A percentile compares a stretch with the other conserved stretches of the same genome.
Conservation (phyloP, 2,888 invertebrate species). For the Clostera curtula region DNA sequence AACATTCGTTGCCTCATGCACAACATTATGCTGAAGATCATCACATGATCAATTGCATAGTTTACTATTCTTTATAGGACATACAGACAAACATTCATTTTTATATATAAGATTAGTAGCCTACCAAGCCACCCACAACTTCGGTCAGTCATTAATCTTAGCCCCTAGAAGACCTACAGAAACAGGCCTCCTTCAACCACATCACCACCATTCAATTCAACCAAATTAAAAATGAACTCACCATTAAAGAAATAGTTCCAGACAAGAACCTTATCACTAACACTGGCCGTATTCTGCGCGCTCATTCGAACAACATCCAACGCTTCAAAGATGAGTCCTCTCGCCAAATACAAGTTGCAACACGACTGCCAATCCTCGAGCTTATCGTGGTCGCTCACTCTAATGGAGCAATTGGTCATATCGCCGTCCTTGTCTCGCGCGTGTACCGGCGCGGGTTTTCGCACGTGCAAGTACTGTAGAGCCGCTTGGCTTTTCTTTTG, state of each 20-base stretch:
- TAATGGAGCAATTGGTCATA: conserved; percentile 15
- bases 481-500: conserved; percentile 82
- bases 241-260: conserved; percentile 78
- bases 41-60: no score
- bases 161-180: no score
- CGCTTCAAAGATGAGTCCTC: conserved; percentile 79
- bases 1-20: no score
- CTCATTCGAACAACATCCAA: conserved; percentile 77
- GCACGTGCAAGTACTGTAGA: conserved; percentile 79
- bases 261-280: conserved; percentile 56
- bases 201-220: no score
- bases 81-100: no score
- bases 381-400: conserved; percentile 44
- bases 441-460: conserved; percentile 69
- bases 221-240: conserved; percentile 42
- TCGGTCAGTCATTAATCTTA: no score
- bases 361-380: conserved; percentile 68
- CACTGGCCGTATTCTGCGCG: conserved; percentile 49
- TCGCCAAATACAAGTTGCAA: conserved; percentile 77
- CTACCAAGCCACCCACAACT: no score
- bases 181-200: no score
- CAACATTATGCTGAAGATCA: no score
- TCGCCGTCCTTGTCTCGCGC: conserved; percentile 31
- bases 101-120: no score
- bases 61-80: no score